Base-by-base conservation (phyloP, 30 jellyfish, hydroid and myxozoan genomes). In the Morbakka virulenta region DNA sequence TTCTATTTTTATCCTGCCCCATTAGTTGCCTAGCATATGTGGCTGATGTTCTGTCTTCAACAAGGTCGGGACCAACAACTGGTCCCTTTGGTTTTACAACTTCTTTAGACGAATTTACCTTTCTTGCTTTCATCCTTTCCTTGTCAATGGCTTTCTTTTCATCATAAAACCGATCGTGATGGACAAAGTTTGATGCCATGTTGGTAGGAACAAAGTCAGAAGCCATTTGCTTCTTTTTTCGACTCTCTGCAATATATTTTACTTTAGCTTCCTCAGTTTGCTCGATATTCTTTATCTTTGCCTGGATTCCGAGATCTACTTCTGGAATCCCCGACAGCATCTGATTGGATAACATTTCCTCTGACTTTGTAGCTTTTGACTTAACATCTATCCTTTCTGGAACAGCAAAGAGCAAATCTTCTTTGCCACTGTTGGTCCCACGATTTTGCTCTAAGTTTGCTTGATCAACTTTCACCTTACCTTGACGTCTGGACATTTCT, bases 241-340 rank as follows among this genome's bases (percentile, higher is more conserved):
- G 73, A 73, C 88, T 85, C 62, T 92, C 98, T 52, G 80, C 95
- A 6, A 84, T 11, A 49, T 76, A 52, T 53, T 92, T 92, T 64
- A 90, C 81, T 67, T 92, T 92, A 0, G 98, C 98, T 67, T 85
- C 98, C 79, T 93, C 99, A 4, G 97, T 86, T 0, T 91, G 96
- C 48, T 93, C 99, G 28, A 93, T 93, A 66, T 93, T 93, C 48
- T 86, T 86, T 0, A 93, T 93, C 47, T 93, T 93, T 21, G 96
- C 97, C 32, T 93, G 95, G 35, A 93, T 93, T 0, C 98, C 99
- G 22, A 93, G 68, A 65, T 89, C 95, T 14, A 93, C 97, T 77
- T 93, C 99, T 2, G 99, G 99, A 31, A 93, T 93, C 0, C 99
- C 99, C 27, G 97, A 81, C 6, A 93, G 82, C 97, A 93, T 87